phyloP scores from a whole-genome alignment of 1,140 invertebrate species.

The Lordiphosa stackelbergi region DNA sequence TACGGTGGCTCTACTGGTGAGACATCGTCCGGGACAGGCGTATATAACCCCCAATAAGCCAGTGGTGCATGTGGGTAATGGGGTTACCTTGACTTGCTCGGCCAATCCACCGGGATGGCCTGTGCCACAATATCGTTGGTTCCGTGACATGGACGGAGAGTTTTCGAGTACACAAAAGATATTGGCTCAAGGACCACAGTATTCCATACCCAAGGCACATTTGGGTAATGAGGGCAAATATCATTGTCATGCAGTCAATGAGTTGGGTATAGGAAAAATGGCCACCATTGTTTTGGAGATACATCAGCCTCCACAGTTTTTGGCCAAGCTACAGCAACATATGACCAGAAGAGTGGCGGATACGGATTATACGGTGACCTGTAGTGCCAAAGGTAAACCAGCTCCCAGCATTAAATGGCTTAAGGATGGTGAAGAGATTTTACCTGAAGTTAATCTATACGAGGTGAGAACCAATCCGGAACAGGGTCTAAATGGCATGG shows the following conservation, averaged over 20 bases:
- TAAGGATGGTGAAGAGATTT: slow-evolving; percentile 89
- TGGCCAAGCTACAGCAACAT: slow-evolving; percentile 89
- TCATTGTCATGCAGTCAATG: slow-evolving; percentile 92
- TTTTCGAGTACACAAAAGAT: slow-evolving; percentile 80
- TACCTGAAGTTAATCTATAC: slow-evolving; percentile 86
- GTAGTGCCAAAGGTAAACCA: slow-evolving; percentile 92
- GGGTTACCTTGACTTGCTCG: slow-evolving; percentile 90
- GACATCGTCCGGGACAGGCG: slow-evolving; percentile 92
- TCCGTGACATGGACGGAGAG: slow-evolving; percentile 85
- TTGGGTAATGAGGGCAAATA: slow-evolving; percentile 91
- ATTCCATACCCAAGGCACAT: slow-evolving; percentile 90
- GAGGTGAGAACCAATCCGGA: slow-evolving; percentile 87
- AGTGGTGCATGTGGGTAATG: slow-evolving; percentile 89
- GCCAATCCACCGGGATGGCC: slow-evolving; percentile 93
- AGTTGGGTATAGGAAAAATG: slow-evolving; percentile 89
- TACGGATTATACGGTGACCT: slow-evolving; percentile 87
- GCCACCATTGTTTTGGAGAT: slow-evolving; percentile 90
- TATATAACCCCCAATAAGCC: slow-evolving; percentile 90
- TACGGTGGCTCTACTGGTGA: slow-evolving; percentile 87
- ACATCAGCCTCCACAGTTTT: slow-evolving; percentile 90
- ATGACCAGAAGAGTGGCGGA: slow-evolving; percentile 89
- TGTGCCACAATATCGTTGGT: slow-evolving; percentile 91
- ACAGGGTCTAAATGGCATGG: slow-evolving; percentile 86
- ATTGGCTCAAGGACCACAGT: slow-evolving; percentile 86
- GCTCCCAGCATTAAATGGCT: slow-evolving; percentile 89